phyloP scores from a whole-genome alignment of 2,113 vertebrate genomes.

The Maylandia zebra region DNA sequence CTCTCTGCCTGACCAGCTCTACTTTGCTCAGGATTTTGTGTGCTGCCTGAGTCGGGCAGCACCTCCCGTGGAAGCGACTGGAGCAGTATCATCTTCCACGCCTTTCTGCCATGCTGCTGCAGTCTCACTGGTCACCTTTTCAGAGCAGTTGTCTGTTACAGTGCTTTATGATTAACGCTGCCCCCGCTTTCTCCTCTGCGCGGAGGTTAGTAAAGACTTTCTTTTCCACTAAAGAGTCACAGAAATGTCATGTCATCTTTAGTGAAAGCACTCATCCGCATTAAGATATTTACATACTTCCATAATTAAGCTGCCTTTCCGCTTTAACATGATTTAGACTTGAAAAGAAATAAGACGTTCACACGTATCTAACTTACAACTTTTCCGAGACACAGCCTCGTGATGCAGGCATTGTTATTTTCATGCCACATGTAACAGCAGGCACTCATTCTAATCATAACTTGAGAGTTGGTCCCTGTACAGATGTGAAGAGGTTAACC shows the following conservation, averaged over 20 bases:
- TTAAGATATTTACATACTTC: background rate
- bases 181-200: background rate
- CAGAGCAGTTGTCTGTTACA: conserved; percentile 6
- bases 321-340: background rate
- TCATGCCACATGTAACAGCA: conserved; percentile 33
- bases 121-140: conserved; percentile 48
- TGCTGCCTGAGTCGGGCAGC: conserved; percentile 1
- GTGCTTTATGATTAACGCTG: conserved; percentile 40
- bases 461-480: conserved; percentile 46
- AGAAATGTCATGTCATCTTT: background rate
- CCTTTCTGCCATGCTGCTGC: conserved; percentile 32
- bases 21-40: conserved; percentile 3
- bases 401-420: conserved; percentile 38
- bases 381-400: background rate
- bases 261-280: background rate
- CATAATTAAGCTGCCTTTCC: background rate
- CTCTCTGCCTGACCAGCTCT: conserved; percentile 35
- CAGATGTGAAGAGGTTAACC: conserved; percentile 67
- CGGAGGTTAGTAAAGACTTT: background rate
- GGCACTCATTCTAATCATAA: conserved; percentile 54
- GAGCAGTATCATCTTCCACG: conserved; percentile 33
- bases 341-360: background rate
- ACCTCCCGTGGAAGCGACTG: conserved; percentile 24
- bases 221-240: background rate
- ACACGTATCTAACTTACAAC: background rate